phyloP scores from a whole-genome alignment of 2,113 vertebrate species.

The Alosa alosa region DNA sequence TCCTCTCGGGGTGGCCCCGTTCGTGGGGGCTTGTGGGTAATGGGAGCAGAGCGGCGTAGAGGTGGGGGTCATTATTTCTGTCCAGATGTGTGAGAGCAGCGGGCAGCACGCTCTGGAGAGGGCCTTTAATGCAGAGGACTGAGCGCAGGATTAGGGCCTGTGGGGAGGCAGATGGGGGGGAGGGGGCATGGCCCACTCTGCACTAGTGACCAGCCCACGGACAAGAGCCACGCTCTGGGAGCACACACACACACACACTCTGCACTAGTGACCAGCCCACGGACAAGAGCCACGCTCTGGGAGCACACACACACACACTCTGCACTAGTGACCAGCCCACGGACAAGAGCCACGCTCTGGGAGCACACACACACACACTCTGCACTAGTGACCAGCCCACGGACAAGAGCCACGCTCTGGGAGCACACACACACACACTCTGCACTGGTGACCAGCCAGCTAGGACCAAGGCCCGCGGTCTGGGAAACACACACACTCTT shows the following conservation, averaged over 20 bases:
- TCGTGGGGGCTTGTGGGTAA: background rate
- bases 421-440: background rate
- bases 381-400: background rate
- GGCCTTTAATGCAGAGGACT: background rate
- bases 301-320: background rate
- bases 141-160: background rate
- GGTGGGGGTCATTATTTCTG: slow-evolving; percentile 1
- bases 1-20: background rate
- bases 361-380: background rate
- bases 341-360: background rate
- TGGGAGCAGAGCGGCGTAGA: background rate
- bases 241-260: background rate
- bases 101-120: background rate
- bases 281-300: background rate
- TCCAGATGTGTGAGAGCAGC: background rate
- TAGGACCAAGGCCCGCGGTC: no score
- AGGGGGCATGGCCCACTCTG: background rate
- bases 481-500: background rate
- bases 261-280: background rate
- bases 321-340: background rate
- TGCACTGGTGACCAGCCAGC: background rate
- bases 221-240: background rate
- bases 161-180: background rate
- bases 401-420: background rate
- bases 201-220: background rate